Base-by-base conservation (phyloP, 2,797 vertebrate genomes). In the Lagocephalus sceleratus region DNA sequence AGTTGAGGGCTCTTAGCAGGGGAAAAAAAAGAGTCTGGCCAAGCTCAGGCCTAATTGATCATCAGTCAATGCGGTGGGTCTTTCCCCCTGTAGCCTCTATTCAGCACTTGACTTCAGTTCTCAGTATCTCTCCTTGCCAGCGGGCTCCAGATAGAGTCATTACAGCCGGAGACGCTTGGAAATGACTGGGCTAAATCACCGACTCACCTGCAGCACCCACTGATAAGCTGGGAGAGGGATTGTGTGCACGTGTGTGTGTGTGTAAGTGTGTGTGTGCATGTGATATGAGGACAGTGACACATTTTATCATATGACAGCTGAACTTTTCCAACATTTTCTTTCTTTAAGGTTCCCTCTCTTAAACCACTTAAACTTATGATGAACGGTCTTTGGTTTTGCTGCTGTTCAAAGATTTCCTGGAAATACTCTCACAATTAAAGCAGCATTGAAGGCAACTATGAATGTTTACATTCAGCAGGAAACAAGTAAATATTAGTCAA, bases 151-250 rank as follows among this genome's bases (percentile, higher is more conserved):
- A 80, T 42, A 17, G 62, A 81, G 73, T 76, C 84, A 77, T 84
- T 80, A 80, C 60, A 62, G 70, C 9, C 74, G 59, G 52, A 63
- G 56, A 48, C 59, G 54, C 73, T 61, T 12, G 39, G 70, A 80
- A 84, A 86, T 82, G 75, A 79, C 73, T 69, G 71, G 73, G 71
- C 71, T 79, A 83, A 83, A 83, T 86, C 84, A 81, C 75, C 38
- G 32, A 50, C 73, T 83, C 82, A 86, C 84, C 80, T 79, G 71
- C 57, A 82, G 80, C 79, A 68, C 68, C 73, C 58, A 38, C 66
- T 54, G 75, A 81, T 81, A 81, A 75, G 76, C 74, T 68, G 57
- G 41, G 29, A 50, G 57, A 56, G 54, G 52, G 54, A 57, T 43
- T 48, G 60, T 17, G 16, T 54, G 47, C 26, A 45, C 17, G 69